Evolutionary conservation across 2,888 invertebrate genomes (phyloP).

Genomic region (Dione vanillae): DNA sequence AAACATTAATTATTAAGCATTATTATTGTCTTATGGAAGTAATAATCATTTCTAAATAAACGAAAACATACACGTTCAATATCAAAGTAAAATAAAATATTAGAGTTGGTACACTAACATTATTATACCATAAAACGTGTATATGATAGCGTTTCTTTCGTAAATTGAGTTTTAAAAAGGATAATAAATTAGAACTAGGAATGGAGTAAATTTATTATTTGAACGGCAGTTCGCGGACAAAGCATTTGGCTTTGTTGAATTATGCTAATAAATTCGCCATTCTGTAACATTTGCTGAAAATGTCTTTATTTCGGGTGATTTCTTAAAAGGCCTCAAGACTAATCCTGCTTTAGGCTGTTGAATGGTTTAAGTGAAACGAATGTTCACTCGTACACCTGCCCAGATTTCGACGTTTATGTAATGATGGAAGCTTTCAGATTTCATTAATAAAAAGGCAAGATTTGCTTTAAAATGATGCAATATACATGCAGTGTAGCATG

Average conservation of each 20-base stretch:
- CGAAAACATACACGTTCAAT: background rate
- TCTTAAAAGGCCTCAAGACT: slow-evolving; percentile 76
- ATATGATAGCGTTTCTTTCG: slow-evolving; percentile 35
- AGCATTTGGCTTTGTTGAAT: slow-evolving; percentile 82
- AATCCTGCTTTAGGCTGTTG: slow-evolving; percentile 73
- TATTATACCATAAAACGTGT: slow-evolving; percentile 5
- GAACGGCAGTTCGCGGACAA: slow-evolving; percentile 76
- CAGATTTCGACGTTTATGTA: slow-evolving; percentile 38
- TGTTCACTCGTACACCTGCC: slow-evolving; percentile 61
- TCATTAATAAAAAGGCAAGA: slow-evolving; percentile 4
- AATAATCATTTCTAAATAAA: background rate
- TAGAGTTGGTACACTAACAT: slow-evolving; percentile 5
- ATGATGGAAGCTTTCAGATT: slow-evolving; percentile 21
- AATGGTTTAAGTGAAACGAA: slow-evolving; percentile 65
- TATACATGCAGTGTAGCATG: background rate
- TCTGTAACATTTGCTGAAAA: slow-evolving; percentile 83
- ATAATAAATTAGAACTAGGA: slow-evolving; percentile 79
- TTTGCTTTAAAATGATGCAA: background rate
- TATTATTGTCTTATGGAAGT: background rate
- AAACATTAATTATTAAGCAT: background rate
- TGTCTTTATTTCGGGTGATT: slow-evolving; percentile 81
- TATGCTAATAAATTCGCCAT: slow-evolving; percentile 84
- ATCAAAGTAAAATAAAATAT: background rate
- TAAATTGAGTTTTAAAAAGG: slow-evolving; percentile 64
- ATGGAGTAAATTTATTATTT: slow-evolving; percentile 82